These are phyloP conservation scores for Halichondria panicea DNA, from an alignment of 37 sponge, comb jelly and placozoan genomes.

Conservation along the genomic window DNA sequence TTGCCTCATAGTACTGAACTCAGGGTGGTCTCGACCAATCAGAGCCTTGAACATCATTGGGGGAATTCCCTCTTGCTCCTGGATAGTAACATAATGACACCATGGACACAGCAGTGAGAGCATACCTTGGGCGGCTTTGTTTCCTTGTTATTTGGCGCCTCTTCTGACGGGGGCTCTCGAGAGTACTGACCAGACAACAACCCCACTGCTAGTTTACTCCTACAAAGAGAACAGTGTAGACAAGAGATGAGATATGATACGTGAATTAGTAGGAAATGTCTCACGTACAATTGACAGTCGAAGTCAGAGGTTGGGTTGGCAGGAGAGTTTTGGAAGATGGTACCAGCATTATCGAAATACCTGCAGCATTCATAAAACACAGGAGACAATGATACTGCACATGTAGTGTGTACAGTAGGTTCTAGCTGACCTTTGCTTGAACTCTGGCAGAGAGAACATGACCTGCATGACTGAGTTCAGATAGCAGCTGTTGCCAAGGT, in stretches of 20 bases:
- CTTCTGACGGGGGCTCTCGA: too few species aligned
- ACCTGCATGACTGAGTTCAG: slow-evolving; percentile 90
- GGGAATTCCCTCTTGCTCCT: slow-evolving; percentile 60
- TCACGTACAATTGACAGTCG: slow-evolving; percentile 59
- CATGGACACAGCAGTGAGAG: background rate
- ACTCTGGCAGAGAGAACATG: slow-evolving; percentile 68
- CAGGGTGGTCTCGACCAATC: slow-evolving; percentile 82
- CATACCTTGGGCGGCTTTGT: background rate
- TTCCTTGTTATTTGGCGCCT: slow-evolving; percentile 18
- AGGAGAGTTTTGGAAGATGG: slow-evolving; percentile 28
- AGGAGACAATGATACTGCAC: background rate
- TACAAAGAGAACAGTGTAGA: too few species aligned
- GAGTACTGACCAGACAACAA: slow-evolving; percentile 79
- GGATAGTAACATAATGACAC: background rate
- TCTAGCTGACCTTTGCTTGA: slow-evolving; percentile 54
- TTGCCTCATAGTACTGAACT: slow-evolving; percentile 84
- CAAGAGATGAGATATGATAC: too few species aligned
- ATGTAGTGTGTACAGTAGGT: too few species aligned
- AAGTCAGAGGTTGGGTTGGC: slow-evolving; percentile 59
- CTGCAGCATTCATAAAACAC: slow-evolving; percentile 2
- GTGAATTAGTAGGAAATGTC: too few species aligned
- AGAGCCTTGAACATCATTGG: slow-evolving; percentile 82
- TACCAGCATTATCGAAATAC: slow-evolving; percentile 49
- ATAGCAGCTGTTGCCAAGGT: slow-evolving; percentile 95
- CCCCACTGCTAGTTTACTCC: slow-evolving; percentile 73